phyloP scores from a whole-genome alignment of 2,888 invertebrate species.

The Scaptomyza polygonia region DNA sequence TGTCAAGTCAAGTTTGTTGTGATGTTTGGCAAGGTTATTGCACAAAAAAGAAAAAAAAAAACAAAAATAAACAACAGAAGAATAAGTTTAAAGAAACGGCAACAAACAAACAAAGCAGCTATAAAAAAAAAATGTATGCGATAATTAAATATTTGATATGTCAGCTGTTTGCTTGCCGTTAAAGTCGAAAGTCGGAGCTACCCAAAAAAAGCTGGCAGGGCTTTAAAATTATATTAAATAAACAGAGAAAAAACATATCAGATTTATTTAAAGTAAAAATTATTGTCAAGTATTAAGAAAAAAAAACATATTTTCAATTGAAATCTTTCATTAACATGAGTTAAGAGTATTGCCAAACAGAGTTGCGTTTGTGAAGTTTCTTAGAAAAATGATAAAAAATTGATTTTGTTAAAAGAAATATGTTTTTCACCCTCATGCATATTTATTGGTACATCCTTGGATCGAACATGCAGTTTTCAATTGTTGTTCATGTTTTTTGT shows the following conservation, averaged over 20 bases:
- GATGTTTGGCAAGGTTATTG: slow-evolving; percentile 63
- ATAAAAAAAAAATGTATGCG: slow-evolving; percentile 23
- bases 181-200: slow-evolving; percentile 40
- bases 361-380: too few relatives aligned
- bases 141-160: slow-evolving; percentile 73
- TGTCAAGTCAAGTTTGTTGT: slow-evolving; percentile 52
- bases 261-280: slow-evolving; percentile 1
- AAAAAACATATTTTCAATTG: background rate
- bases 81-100: slow-evolving; percentile 41
- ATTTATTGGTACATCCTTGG: slow-evolving; percentile 1
- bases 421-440: background rate
- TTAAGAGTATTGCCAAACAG: too few relatives aligned
- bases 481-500: background rate
- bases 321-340: too few relatives aligned
- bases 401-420: background rate
- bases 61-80: slow-evolving; percentile 25
- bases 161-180: slow-evolving; percentile 56
- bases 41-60: slow-evolving; percentile 41
- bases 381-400: background rate
- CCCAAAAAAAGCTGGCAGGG: slow-evolving; percentile 32
- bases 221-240: slow-evolving; percentile 1
- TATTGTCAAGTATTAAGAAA: slow-evolving; percentile 11
- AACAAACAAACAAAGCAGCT: slow-evolving; percentile 33
- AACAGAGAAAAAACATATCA: slow-evolving; percentile 1
- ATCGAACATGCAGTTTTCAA: background rate